Evolutionary conservation across 2,113 vertebrate species (phyloP).

Genomic region (Monopterus albus): DNA sequence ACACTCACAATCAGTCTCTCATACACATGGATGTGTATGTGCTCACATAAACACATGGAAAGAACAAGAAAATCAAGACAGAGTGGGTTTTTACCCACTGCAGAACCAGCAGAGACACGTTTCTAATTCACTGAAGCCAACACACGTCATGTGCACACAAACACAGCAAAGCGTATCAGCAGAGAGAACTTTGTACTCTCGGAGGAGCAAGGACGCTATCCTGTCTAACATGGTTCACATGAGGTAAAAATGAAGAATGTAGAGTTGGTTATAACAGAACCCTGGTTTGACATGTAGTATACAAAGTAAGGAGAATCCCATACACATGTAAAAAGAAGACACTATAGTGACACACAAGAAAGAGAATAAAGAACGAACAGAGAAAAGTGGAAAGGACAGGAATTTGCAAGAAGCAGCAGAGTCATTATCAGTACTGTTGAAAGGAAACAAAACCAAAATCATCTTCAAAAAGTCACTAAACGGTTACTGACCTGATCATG

Average conservation of each 20-base stretch:
- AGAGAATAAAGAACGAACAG: background rate
- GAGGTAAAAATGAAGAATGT: background rate
- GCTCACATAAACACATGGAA: too few species aligned
- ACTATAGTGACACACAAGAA: constrained; percentile 4
- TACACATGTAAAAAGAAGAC: background rate
- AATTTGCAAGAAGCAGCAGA: constrained; percentile 44
- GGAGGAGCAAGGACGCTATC: background rate
- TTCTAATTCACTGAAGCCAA: constrained; percentile 34
- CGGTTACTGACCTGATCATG: constrained; percentile 70
- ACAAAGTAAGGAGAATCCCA: background rate
- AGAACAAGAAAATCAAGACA: too few species aligned
- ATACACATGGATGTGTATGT: too few species aligned
- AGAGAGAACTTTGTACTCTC: constrained; percentile 50
- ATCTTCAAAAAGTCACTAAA: constrained; percentile 21
- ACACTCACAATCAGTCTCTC: too few species aligned
- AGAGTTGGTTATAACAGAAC: background rate
- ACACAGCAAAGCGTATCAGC: constrained; percentile 18
- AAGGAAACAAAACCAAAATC: constrained; percentile 5
- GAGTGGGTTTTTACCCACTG: constrained; percentile 14
- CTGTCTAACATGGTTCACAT: background rate
- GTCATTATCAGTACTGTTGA: constrained; percentile 20
- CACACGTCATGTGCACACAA: constrained; percentile 6
- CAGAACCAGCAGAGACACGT: constrained; percentile 27
- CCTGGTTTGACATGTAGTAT: background rate
- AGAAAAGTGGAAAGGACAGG: constrained; percentile 23